Conservation (phyloP, 1,140 invertebrate genomes). For the Trichomalopsis sarcophagae region DNA sequence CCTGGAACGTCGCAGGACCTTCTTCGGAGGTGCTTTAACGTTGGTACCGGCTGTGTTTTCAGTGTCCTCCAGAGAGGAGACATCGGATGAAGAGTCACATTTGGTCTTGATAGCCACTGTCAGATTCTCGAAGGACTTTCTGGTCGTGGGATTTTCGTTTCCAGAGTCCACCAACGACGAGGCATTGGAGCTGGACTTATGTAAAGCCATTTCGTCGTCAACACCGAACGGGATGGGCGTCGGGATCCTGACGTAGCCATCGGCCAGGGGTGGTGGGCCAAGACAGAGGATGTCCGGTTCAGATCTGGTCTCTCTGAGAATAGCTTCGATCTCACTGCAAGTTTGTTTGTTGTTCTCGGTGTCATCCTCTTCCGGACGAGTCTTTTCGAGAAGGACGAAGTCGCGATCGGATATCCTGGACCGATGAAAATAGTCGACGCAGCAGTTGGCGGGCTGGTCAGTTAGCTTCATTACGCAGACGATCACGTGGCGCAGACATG, state of each 20-base stretch:
- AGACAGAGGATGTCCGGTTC: slow-evolving; percentile 44
- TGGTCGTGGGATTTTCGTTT: slow-evolving; percentile 61
- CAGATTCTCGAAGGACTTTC: slow-evolving; percentile 52
- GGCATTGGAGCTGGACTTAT: slow-evolving; percentile 61
- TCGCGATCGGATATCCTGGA: background rate
- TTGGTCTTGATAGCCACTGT: slow-evolving; percentile 50
- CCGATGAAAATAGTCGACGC: slow-evolving; percentile 38
- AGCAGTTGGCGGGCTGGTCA: slow-evolving; percentile 59
- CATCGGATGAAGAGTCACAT: slow-evolving; percentile 58
- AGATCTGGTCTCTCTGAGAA: slow-evolving; percentile 20
- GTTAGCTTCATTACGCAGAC: slow-evolving; percentile 68
- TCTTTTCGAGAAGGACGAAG: slow-evolving; percentile 39
- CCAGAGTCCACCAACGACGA: slow-evolving; percentile 65
- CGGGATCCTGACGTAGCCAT: slow-evolving; percentile 65
- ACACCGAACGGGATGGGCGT: slow-evolving; percentile 64
- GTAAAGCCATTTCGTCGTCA: slow-evolving; percentile 58
- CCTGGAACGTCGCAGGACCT: slow-evolving; percentile 53
- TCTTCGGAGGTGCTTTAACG: slow-evolving; percentile 9
- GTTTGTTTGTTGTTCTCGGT: slow-evolving; percentile 41
- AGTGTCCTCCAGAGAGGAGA: slow-evolving; percentile 59
- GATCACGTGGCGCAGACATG: slow-evolving; percentile 76
- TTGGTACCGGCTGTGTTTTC: slow-evolving; percentile 34
- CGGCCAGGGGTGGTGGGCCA: slow-evolving; percentile 41
- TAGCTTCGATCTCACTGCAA: slow-evolving; percentile 44
- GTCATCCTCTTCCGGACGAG: slow-evolving; percentile 38